Conservation (phyloP, 2,797 vertebrate genomes). For the Naso thynnoides region DNA sequence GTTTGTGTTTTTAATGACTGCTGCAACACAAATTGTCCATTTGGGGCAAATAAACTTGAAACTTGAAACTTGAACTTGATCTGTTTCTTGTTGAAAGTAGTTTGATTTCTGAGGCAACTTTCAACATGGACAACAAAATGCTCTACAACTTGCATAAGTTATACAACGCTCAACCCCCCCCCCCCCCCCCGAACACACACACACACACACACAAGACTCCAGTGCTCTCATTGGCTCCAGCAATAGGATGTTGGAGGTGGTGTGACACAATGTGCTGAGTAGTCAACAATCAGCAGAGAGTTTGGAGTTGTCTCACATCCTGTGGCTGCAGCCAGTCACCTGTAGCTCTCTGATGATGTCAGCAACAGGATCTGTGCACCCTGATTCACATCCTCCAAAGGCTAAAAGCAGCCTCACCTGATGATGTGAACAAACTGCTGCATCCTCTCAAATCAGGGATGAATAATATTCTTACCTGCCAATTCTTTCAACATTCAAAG, state of each 20-base stretch:
- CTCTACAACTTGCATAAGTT: too few relatives aligned
- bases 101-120: too few relatives aligned
- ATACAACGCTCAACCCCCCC: too few relatives aligned
- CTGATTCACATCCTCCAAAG: neutral
- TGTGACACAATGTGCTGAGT: conserved; percentile 47
- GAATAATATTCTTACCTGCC: neutral
- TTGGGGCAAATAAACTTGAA: too few relatives aligned
- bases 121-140: too few relatives aligned
- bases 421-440: neutral
- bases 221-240: conserved; percentile 64
- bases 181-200: too few relatives aligned
- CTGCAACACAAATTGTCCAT: too few relatives aligned
- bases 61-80: too few relatives aligned
- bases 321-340: conserved; percentile 23
- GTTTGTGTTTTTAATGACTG: too few relatives aligned
- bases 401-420: conserved; percentile 26
- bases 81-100: too few relatives aligned
- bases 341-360: conserved; percentile 8
- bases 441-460: neutral
- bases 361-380: neutral
- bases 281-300: conserved; percentile 32
- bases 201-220: neutral
- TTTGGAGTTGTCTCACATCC: conserved; percentile 14
- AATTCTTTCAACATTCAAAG: neutral
- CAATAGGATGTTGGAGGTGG: conserved; percentile 67